A percentile compares a stretch with the other conserved stretches of the same genome.
Conservation (phyloP, 2,797 vertebrate genomes). For the Dipus sagitta region DNA sequence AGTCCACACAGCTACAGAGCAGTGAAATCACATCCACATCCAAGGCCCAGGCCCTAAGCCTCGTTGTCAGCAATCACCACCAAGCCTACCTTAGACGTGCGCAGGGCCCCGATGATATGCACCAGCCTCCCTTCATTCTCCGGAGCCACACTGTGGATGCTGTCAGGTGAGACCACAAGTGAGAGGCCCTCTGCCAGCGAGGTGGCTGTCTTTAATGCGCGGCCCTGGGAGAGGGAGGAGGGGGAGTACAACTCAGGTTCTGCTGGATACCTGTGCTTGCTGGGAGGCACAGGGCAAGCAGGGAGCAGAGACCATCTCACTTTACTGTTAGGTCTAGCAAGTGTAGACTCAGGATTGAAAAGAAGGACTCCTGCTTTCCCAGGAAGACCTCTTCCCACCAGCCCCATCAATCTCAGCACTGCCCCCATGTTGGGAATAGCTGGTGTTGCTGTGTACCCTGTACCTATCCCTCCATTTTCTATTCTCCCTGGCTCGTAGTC, state of each 20-base stretch:
- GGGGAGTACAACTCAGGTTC: not conserved
- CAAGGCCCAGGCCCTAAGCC: not conserved
- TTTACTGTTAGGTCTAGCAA: not conserved
- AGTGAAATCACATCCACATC: rapidly evolving
- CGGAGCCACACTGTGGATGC: slow-evolving; percentile 87
- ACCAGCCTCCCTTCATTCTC: slow-evolving; percentile 93
- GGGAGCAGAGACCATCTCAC: not conserved
- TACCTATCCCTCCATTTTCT: not conserved
- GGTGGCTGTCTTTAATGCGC: slow-evolving; percentile 91
- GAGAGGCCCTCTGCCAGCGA: slow-evolving; percentile 95
- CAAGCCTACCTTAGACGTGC: slow-evolving; percentile 91
- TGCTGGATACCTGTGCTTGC: not conserved
- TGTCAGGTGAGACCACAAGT: slow-evolving; percentile 90
- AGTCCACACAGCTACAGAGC: not conserved
- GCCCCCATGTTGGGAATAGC: rapidly evolving
- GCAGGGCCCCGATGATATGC: slow-evolving; percentile 92
- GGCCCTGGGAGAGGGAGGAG: slow-evolving; percentile 88
- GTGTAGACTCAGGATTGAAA: not conserved
- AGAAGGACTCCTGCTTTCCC: not conserved
- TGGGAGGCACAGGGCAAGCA: not conserved
- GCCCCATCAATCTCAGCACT: not conserved
- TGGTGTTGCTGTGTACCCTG: not conserved
- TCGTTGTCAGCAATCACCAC: rapidly evolving
- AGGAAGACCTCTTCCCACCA: not conserved
- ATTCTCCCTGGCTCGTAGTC: not conserved